phyloP scores from a whole-genome alignment of 2,113 vertebrate genomes.

The Lepisosteus oculatus region DNA sequence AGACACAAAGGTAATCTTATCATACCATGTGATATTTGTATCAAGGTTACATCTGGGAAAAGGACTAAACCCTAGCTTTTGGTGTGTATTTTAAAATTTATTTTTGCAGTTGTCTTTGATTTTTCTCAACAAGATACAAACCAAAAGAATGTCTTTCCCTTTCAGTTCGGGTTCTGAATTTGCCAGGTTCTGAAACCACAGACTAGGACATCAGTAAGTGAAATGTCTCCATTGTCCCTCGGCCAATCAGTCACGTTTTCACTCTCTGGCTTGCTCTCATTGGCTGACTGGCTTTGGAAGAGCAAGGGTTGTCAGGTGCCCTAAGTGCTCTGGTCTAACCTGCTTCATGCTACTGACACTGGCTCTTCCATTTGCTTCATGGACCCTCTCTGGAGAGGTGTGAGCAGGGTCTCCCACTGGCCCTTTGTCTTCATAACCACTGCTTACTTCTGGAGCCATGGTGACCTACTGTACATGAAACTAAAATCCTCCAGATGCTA shows the following conservation, averaged over 20 bases:
- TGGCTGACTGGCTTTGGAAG: slow-evolving; percentile 58
- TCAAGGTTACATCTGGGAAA: no score
- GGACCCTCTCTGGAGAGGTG: slow-evolving; percentile 39
- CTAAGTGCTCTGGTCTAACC: slow-evolving; percentile 41
- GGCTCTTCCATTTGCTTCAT: slow-evolving; percentile 12
- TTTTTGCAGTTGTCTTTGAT: no score
- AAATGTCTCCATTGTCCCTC: slow-evolving; percentile 52
- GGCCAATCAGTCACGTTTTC: slow-evolving; percentile 47
- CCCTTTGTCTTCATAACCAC: no score
- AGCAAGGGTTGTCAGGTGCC: slow-evolving; percentile 36
- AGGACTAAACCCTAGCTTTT: no score
- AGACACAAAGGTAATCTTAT: no score
- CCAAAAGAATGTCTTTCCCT: slow-evolving; percentile 78
- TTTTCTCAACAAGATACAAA: slow-evolving; percentile 48
- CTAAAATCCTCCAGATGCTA: no score
- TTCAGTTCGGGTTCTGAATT: slow-evolving; percentile 82
- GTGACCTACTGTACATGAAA: no score
- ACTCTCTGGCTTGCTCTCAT: slow-evolving; percentile 38
- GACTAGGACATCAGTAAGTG: slow-evolving; percentile 84
- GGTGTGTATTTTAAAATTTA: no score
- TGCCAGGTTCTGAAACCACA: slow-evolving; percentile 83
- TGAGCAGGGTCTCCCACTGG: slow-evolving; percentile 3
- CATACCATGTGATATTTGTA: no score
- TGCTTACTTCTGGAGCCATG: no score
- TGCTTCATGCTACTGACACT: slow-evolving; percentile 40